These are phyloP conservation scores for Poeciliopsis retropinna DNA, from an alignment of 2,113 vertebrate species.

Conservation along the genomic window DNA sequence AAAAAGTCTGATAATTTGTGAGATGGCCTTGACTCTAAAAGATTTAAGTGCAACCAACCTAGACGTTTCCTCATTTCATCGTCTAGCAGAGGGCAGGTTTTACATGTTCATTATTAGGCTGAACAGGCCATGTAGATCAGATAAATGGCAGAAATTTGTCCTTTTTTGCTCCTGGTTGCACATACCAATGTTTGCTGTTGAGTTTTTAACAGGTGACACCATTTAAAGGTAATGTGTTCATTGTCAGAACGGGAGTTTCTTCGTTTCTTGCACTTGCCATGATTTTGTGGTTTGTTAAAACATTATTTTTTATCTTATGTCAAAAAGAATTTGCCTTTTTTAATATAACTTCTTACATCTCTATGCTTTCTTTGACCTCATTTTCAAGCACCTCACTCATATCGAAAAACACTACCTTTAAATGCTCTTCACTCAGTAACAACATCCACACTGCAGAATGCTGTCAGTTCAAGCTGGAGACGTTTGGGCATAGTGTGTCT, in stretches of 20 bases:
- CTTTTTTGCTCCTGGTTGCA: too few relatives aligned
- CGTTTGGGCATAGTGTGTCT: too few relatives aligned
- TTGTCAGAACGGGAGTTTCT: neutral
- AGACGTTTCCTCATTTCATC: slow-evolving; percentile 23
- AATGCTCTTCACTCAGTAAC: neutral
- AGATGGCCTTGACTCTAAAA: too few relatives aligned
- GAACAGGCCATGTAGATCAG: neutral
- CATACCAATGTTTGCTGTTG: too few relatives aligned
- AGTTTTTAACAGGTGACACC: too few relatives aligned
- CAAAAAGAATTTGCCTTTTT: neutral
- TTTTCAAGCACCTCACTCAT: neutral
- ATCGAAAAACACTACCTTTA: neutral
- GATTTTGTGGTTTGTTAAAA: too few relatives aligned
- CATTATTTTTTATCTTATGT: neutral
- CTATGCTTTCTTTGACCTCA: neutral
- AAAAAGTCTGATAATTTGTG: too few relatives aligned
- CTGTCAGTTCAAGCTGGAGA: neutral
- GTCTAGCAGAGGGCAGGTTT: neutral
- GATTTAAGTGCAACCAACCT: neutral
- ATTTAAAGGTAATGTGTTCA: neutral
- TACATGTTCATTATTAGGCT: slow-evolving; percentile 10
- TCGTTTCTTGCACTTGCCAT: too few relatives aligned
- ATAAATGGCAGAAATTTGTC: too few relatives aligned
- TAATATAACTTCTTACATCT: too few relatives aligned
- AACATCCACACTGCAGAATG: neutral